Evolutionary conservation across 1,140 invertebrate genomes (phyloP).

Genomic region (Diuraphis noxia): DNA sequence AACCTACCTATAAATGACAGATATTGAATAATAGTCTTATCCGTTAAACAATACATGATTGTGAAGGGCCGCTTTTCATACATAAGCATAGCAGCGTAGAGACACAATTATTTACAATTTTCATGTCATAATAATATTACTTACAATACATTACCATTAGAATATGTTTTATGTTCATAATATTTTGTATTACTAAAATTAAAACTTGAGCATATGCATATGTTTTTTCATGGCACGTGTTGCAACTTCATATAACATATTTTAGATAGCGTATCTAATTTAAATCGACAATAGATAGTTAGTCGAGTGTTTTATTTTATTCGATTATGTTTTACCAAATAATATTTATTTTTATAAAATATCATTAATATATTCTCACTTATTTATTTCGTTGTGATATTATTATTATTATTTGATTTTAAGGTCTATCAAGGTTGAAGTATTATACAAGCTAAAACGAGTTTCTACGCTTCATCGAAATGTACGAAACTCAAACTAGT

Average conservation of each 20-base stretch:
- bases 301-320: neutral
- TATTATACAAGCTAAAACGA: neutral
- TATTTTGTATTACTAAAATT: neutral
- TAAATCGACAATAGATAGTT: neutral
- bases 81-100: neutral
- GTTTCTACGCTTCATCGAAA: neutral
- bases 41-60: neutral
- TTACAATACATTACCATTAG: neutral
- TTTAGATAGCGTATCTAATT: neutral
- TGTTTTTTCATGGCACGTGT: neutral
- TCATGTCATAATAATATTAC: neutral
- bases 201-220: neutral
- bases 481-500: neutral
- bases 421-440: neutral
- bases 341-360: neutral
- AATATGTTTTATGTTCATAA: neutral
- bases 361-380: neutral
- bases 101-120: neutral
- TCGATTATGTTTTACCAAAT: neutral
- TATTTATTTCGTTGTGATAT: neutral
- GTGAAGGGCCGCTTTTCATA: neutral
- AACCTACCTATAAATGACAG: neutral
- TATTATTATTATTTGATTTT: neutral
- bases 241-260: neutral
- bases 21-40: slow-evolving; percentile 11